A percentile compares a stretch with the other conserved stretches of the same genome.
Conservation (phyloP, 2,888 invertebrate species). For the Ornithoptera alexandrae region DNA sequence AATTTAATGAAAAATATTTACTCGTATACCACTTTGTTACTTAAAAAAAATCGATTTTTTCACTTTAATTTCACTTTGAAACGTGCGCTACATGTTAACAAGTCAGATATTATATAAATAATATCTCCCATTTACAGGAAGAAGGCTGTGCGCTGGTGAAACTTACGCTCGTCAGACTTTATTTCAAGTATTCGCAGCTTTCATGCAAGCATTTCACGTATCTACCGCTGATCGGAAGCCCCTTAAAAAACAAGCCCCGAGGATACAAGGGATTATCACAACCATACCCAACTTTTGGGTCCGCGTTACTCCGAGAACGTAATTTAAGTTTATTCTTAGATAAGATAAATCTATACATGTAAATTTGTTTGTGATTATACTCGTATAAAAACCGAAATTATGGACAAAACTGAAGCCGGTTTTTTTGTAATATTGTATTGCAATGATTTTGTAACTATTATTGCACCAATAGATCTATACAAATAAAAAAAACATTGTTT, state of each 20-base stretch:
- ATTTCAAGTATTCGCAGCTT: slow-evolving; percentile 80
- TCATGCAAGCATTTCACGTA: slow-evolving; percentile 83
- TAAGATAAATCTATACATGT: neutral
- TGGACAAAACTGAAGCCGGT: too few relatives aligned
- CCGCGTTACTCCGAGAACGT: slow-evolving; percentile 62
- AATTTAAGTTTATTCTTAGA: slow-evolving; percentile 5
- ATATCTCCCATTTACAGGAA: slow-evolving; percentile 62
- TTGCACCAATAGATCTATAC: too few relatives aligned
- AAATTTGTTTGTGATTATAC: neutral
- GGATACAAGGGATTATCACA: slow-evolving; percentile 79
- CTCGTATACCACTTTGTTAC: too few relatives aligned
- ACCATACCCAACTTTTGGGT: slow-evolving; percentile 81
- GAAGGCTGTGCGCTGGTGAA: slow-evolving; percentile 85
- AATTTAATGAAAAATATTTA: too few relatives aligned
- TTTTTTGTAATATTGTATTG: too few relatives aligned
- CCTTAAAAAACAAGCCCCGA: slow-evolving; percentile 44
- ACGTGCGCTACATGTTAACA: too few relatives aligned
- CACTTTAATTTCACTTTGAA: too few relatives aligned
- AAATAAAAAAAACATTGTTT: too few relatives aligned
- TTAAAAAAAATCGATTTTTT: too few relatives aligned
- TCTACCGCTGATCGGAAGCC: slow-evolving; percentile 74
- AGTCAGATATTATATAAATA: neutral
- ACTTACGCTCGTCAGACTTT: slow-evolving; percentile 84
- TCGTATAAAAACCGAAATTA: too few relatives aligned
- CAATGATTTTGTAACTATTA: too few relatives aligned